A percentile compares a stretch with the other conserved stretches of the same genome.
phyloP scores from a whole-genome alignment of 2,113 vertebrate species.

The Neogale vison region DNA sequence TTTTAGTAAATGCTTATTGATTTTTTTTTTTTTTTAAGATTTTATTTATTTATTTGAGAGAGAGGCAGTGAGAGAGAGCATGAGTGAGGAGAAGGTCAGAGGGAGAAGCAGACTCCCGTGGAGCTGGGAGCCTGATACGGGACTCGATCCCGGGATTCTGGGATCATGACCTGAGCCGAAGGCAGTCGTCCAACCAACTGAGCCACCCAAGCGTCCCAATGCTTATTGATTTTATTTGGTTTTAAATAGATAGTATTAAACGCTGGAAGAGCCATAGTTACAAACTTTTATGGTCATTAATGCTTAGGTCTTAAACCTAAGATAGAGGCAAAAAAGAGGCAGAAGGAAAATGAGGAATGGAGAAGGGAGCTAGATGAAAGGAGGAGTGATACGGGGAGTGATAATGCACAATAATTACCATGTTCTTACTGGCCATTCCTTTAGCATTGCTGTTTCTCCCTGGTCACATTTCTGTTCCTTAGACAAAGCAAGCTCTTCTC shows the following conservation, averaged over 20 bases:
- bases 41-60: no score
- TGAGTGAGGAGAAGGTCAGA: no score
- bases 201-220: background rate
- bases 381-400: background rate
- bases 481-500: background rate
- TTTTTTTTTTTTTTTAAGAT: background rate
- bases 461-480: background rate
- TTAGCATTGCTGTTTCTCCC: background rate
- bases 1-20: background rate
- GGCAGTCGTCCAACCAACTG: no score
- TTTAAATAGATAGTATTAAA: conserved; percentile 1
- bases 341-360: background rate
- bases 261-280: background rate
- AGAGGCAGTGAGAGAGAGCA: no score
- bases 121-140: no score
- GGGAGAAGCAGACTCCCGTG: no score
- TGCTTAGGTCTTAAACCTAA: conserved; percentile 10
- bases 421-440: background rate
- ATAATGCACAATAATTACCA: background rate
- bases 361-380: background rate
- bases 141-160: no score
- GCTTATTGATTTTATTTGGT: background rate
- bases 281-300: background rate
- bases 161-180: no score
- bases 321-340: background rate